These are phyloP conservation scores for Mus caroli DNA, from an alignment of 2,797 vertebrate genomes.

Conservation along the genomic window DNA sequence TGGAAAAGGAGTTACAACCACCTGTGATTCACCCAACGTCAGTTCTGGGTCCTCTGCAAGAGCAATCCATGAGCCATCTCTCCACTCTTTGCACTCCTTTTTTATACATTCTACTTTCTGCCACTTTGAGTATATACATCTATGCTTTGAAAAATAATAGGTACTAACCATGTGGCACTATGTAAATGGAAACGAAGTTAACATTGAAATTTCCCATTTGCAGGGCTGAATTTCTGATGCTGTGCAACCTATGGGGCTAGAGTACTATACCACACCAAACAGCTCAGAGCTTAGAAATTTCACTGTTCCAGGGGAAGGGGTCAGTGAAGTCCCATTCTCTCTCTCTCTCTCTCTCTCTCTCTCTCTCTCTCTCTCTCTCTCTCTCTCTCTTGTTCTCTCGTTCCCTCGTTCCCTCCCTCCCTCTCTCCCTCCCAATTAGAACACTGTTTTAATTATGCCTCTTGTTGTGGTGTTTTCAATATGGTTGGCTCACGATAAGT, in stretches of 20 bases:
- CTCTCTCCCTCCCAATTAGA: neutral
- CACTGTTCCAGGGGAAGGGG: neutral
- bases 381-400: neutral
- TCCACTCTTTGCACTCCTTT: neutral
- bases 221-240: neutral
- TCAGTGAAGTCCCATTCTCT: neutral
- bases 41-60: neutral
- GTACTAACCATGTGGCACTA: neutral
- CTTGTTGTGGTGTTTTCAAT: neutral
- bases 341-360: no score
- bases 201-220: conserved; percentile 11
- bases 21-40: neutral
- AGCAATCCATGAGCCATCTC: neutral
- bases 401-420: no score
- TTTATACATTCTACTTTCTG: neutral
- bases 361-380: no score
- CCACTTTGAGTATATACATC: neutral
- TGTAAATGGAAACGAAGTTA: neutral
- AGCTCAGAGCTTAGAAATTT: neutral
- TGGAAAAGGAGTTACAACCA: neutral
- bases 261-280: neutral
- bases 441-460: neutral
- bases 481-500: neutral
- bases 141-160: neutral
- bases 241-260: neutral